Base-by-base conservation (phyloP, 2,888 invertebrate species). In the Amitus sp. region DNA sequence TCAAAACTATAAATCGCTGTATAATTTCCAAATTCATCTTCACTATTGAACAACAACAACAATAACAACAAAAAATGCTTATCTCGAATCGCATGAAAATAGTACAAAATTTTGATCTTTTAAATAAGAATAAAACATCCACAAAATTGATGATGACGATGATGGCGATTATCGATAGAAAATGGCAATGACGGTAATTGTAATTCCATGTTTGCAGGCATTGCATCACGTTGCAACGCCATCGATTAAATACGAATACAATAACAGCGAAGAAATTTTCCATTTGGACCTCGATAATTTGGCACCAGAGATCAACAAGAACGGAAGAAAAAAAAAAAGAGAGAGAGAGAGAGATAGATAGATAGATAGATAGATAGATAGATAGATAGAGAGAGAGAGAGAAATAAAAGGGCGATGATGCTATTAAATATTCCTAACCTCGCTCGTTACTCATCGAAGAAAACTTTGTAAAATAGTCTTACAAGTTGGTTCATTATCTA, bases 401-500 rank as follows among this genome's bases (percentile, higher is more conserved):
- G 49, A 65, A 52, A 52, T 51, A 71, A 28, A 37, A 43, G 50
- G 50, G 49, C 63, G 51, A 52, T 51, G 71, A 70, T 70, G 72
- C 66, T 69, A 15, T 66, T 67, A 75, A 75, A 68, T 70, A 74
- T 75, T 74, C 71, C 72, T 67, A 71, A 54, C 70, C 3, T 9
- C 3, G n/a, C 10, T 12, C 13, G 13, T 13, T 68, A 68, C 57
- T 47, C 13, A 56, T 56, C 48, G 51, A 73, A 71, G 72, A 68
- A 74, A 73, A 69, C 65, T 67, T 65, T 67, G 59, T 75, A 75
- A 73, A 73, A 75, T 75, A 76, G 65, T 67, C 74, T 73, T 75
- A 74, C 65, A 69, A 67, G 67, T 69, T 75, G 65, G 65, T 69
- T 39, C 50, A 48, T 70, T 61, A 69, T 70, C 73, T 79, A 78